These are phyloP conservation scores for Spheniscus mendiculus DNA, from an alignment of 2,113 vertebrate genomes.

Conservation along the genomic window DNA sequence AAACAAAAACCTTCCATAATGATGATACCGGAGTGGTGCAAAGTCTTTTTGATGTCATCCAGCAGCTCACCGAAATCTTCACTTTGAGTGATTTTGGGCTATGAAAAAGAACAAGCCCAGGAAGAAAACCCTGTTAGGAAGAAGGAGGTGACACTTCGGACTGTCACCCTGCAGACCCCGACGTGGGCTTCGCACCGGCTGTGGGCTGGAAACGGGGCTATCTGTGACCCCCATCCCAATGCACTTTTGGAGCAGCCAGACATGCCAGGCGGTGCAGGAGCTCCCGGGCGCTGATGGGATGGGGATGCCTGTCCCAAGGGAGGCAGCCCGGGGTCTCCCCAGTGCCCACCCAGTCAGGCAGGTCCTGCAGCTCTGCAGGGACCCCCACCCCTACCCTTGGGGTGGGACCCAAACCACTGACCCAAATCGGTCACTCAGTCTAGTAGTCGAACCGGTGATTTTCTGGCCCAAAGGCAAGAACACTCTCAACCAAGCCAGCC, in stretches of 20 bases:
- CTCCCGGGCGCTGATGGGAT: not conserved
- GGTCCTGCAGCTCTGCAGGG: not conserved
- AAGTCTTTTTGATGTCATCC: constrained; percentile 28
- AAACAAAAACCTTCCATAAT: constrained; percentile 48
- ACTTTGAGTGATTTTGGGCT: not conserved
- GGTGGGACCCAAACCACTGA: not conserved
- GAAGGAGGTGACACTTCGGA: not conserved
- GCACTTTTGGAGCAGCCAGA: not conserved
- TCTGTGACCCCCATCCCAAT: not conserved
- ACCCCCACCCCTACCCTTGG: too few relatives aligned
- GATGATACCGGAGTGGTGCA: not conserved
- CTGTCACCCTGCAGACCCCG: not conserved
- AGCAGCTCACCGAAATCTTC: constrained; percentile 36
- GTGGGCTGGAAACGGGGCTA: fast-evolving
- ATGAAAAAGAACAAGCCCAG: not conserved
- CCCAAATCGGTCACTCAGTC: not conserved
- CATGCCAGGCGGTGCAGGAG: not conserved
- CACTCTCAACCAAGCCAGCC: not conserved
- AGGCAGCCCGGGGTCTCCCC: not conserved
- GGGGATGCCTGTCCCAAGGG: not conserved
- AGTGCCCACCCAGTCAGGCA: not conserved
- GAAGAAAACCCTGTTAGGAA: not conserved
- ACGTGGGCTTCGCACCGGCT: not conserved
- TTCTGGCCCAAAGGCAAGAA: not conserved
- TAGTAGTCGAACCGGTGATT: not conserved